Base-by-base conservation (phyloP, 2,113 vertebrate genomes). In the Pachypanchax playfairii region DNA sequence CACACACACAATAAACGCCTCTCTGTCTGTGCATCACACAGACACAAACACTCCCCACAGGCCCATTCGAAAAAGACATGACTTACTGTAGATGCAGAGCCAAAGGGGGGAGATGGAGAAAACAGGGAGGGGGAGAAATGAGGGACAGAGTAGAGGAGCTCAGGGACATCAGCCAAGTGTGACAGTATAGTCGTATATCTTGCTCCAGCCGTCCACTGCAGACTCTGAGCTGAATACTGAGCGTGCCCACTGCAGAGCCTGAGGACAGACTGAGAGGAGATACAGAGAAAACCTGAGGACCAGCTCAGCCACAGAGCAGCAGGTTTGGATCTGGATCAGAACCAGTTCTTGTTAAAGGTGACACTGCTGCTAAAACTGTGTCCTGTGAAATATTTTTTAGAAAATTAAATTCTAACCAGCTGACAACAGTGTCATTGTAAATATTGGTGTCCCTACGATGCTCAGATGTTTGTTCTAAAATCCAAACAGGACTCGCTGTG, bases 141-240 rank as follows among this genome's bases (percentile, higher is more conserved):
- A 63, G 63, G 64, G 77, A 24, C 58, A 65, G 65, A 53, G 56
- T 28, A 13, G 53, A 51, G 56, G 73, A 70, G 80, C 73, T 28
- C 59, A 67, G 84, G 82, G 85, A 85, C 88, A 73, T 80, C 87
- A 90, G 90, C 90, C 87, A 87, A 90, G 79, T 88, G 89, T 91
- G 91, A 91, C 90, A 86, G 84, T 66, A 46, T 72, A 71, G 78
- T 88, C 86, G 84, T 91, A 90, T 90, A 91, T 91, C 88, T 91
- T 76, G 64, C 58, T 57, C 60, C 20, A 17, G 65, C 79, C 54
- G 65, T 54, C 74, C 79, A 76, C 84, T 75, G 80, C 73, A 63
- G 75, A 76, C 79, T 81, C 80, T 91, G 90, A 92, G 90, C 76
- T 84, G 91, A 90, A 92, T 92, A 90, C 91, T 92, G 89, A 92